These are phyloP conservation scores for Ameiurus melas DNA, from an alignment of 2,113 vertebrate species.

Conservation along the genomic window DNA sequence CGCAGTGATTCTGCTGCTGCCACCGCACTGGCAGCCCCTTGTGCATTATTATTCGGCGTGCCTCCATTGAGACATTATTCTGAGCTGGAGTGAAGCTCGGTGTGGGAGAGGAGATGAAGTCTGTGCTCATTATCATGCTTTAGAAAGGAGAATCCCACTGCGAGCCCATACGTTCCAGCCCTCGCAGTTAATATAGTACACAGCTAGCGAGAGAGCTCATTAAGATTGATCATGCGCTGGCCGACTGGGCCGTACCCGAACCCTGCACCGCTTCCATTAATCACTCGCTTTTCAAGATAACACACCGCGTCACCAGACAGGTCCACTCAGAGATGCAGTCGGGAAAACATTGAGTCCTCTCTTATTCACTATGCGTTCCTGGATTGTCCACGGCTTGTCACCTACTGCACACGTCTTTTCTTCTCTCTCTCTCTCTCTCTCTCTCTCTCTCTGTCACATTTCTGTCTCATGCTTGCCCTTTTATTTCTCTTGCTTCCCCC, in stretches of 20 bases:
- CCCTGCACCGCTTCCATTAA: slow-evolving; percentile 68
- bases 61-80: slow-evolving; percentile 61
- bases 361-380: slow-evolving; percentile 19
- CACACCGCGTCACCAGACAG: slow-evolving; percentile 61
- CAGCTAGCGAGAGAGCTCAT: slow-evolving; percentile 72
- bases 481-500: background rate
- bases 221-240: slow-evolving; percentile 75
- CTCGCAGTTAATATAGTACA: slow-evolving; percentile 72
- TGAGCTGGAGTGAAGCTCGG: slow-evolving; percentile 52
- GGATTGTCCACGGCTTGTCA: slow-evolving; percentile 42
- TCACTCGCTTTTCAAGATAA: slow-evolving; percentile 72
- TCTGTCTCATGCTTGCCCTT: background rate
- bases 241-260: slow-evolving; percentile 64
- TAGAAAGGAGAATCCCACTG: slow-evolving; percentile 66
- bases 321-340: slow-evolving; percentile 54
- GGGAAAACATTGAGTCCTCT: slow-evolving; percentile 38
- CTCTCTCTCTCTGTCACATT: background rate
- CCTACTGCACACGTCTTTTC: slow-evolving; percentile 12
- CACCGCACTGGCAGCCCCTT: slow-evolving; percentile 36
- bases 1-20: slow-evolving; percentile 2
- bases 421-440: background rate
- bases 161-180: slow-evolving; percentile 64
- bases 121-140: slow-evolving; percentile 71
- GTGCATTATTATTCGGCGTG: slow-evolving; percentile 57
- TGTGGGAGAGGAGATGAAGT: slow-evolving; percentile 46